phyloP scores from a whole-genome alignment of 2,888 invertebrate genomes.

The Heliconius ismenius region DNA sequence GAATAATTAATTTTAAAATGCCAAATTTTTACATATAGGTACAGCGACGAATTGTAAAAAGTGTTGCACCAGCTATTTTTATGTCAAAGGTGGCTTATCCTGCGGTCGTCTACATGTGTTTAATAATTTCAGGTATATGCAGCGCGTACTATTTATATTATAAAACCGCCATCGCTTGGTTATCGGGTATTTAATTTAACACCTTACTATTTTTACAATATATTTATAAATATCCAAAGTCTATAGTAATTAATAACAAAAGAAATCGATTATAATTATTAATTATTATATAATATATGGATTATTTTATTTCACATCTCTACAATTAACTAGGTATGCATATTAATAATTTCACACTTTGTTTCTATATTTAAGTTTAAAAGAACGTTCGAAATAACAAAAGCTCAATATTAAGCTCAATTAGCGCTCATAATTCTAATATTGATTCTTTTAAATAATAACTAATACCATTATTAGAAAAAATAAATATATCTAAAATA shows the following conservation, averaged over 20 bases:
- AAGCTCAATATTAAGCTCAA: neutral
- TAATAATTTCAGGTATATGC: conserved; percentile 28
- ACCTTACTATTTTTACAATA: conserved; percentile 1
- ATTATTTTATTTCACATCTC: neutral
- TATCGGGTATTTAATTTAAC: conserved; percentile 26
- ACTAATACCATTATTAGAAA: neutral
- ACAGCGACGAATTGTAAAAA: conserved; percentile 1
- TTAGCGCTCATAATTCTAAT: too few relatives aligned
- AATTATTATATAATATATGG: neutral
- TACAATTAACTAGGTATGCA: neutral
- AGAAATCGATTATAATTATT: neutral
- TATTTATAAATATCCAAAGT: neutral
- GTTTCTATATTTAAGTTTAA: neutral
- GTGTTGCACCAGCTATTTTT: conserved; percentile 17
- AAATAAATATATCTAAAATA: neutral
- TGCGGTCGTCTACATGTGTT: conserved; percentile 37
- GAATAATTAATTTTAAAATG: neutral
- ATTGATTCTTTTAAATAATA: neutral
- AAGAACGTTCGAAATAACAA: neutral
- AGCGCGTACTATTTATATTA: conserved; percentile 18
- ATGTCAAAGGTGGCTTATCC: conserved; percentile 32
- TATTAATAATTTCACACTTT: neutral
- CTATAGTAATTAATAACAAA: neutral
- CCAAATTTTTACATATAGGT: neutral
- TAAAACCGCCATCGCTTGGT: conserved; percentile 27